Conservation (phyloP, 2,888 invertebrate genomes). For the Coecobrya sp. region DNA sequence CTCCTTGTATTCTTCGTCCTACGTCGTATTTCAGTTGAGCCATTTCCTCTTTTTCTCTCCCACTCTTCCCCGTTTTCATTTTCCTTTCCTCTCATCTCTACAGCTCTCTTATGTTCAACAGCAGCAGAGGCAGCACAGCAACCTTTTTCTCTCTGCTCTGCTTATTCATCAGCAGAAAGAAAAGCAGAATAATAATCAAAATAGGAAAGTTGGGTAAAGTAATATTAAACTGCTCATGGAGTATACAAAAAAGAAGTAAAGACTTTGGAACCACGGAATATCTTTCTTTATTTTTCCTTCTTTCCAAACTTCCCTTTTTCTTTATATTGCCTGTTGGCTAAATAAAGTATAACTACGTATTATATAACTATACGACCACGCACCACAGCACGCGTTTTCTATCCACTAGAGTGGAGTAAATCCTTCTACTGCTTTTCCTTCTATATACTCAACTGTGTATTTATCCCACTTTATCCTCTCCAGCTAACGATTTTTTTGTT, state of each 20-base stretch:
- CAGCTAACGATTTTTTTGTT: not conserved
- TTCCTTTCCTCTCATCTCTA: not conserved
- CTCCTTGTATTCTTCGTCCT: not conserved
- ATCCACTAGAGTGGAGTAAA: too few relatives aligned
- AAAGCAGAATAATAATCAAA: not conserved
- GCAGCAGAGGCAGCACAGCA: too few relatives aligned
- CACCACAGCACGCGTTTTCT: not conserved
- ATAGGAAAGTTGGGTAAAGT: not conserved
- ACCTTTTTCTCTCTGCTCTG: not conserved
- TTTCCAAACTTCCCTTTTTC: not conserved
- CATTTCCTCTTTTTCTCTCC: not conserved
- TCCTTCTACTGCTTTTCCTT: too few relatives aligned
- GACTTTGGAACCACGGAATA: not conserved
- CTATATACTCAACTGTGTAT: not conserved
- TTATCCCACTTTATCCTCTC: constrained; percentile 12
- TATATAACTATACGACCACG: too few relatives aligned
- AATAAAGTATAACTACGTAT: too few relatives aligned
- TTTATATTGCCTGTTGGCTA: not conserved
- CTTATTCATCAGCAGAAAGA: not conserved
- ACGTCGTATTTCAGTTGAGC: not conserved
- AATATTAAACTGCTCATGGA: constrained; percentile 14
- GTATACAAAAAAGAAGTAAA: not conserved
- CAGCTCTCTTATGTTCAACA: too few relatives aligned
- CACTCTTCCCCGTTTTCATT: not conserved
- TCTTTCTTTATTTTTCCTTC: too few relatives aligned